Evolutionary conservation across 2,113 vertebrate species (phyloP).

Genomic region (Panthera tigris): DNA sequence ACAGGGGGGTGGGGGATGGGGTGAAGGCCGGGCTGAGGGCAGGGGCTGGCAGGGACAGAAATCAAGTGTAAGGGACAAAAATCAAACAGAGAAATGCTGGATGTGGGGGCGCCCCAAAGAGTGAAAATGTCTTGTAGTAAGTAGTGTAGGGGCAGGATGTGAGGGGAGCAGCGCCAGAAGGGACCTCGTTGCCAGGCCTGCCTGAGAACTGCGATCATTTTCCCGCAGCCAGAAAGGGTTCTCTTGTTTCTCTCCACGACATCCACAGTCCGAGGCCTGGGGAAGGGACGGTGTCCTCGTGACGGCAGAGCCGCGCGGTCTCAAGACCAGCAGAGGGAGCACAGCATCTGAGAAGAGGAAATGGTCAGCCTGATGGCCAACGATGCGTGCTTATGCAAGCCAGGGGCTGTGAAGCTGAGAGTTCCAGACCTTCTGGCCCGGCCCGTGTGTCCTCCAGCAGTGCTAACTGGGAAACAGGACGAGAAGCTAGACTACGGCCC

Average conservation of each 20-base stretch:
- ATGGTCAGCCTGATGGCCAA: accelerated
- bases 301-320: accelerated
- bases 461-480: neutral
- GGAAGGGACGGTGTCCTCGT: accelerated
- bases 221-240: neutral
- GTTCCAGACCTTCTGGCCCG: neutral
- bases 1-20: neutral
- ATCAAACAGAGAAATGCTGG: neutral
- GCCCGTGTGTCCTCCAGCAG: neutral
- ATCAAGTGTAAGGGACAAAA: neutral
- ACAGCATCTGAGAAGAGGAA: neutral
- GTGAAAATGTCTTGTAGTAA: neutral
- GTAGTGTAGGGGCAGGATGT: neutral
- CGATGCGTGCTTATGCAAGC: neutral
- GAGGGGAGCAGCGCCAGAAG: neutral
- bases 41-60: neutral
- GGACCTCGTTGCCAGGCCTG: neutral
- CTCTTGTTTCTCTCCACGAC: neutral
- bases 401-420: neutral
- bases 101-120: neutral
- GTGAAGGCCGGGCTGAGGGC: neutral
- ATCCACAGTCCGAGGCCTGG: neutral
- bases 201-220: neutral
- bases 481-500: neutral
- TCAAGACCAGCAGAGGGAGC: conserved; percentile 28